phyloP scores from a whole-genome alignment of 1,140 invertebrate species.

The Drosophila willistoni region DNA sequence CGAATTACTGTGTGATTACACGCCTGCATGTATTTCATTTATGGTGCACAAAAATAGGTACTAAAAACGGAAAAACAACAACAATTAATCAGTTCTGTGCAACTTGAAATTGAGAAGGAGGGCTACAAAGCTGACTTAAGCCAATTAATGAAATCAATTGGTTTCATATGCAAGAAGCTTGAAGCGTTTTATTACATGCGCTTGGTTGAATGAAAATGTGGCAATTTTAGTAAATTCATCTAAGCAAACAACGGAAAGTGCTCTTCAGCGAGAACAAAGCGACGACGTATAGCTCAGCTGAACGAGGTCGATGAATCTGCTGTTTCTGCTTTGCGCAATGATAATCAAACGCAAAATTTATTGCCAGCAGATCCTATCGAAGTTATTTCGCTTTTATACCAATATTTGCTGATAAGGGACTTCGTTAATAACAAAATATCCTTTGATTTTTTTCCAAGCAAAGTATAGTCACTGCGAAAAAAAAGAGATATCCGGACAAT shows the following conservation, averaged over 20 bases:
- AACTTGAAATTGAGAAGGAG: conserved; percentile 6
- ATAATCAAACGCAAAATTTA: conserved; percentile 14
- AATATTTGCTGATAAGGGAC: conserved; percentile 29
- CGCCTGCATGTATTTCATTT: conserved; percentile 1
- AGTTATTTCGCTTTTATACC: conserved; percentile 19
- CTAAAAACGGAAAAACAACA: conserved; percentile 1
- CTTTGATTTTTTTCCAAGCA: conserved; percentile 33
- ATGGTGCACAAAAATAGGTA: conserved; percentile 5
- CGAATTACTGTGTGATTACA: neutral
- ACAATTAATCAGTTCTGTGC: conserved; percentile 5
- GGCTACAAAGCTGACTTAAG: conserved; percentile 5
- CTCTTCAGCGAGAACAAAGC: no score
- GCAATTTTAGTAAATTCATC: no score
- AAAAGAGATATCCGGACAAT: conserved; percentile 25
- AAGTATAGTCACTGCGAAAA: conserved; percentile 19
- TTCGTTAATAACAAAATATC: conserved; percentile 31
- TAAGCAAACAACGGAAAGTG: no score
- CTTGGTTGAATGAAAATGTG: conserved; percentile 1
- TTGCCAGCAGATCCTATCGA: conserved; percentile 23
- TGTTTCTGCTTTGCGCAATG: no score
- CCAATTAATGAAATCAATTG: conserved; percentile 1
- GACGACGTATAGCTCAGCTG: no score
- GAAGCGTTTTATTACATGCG: conserved; percentile 3
- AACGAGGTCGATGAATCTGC: no score
- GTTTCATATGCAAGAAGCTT: neutral